phyloP scores from a whole-genome alignment of 2,797 vertebrate species.

The Rhadinocentrus ornatus region DNA sequence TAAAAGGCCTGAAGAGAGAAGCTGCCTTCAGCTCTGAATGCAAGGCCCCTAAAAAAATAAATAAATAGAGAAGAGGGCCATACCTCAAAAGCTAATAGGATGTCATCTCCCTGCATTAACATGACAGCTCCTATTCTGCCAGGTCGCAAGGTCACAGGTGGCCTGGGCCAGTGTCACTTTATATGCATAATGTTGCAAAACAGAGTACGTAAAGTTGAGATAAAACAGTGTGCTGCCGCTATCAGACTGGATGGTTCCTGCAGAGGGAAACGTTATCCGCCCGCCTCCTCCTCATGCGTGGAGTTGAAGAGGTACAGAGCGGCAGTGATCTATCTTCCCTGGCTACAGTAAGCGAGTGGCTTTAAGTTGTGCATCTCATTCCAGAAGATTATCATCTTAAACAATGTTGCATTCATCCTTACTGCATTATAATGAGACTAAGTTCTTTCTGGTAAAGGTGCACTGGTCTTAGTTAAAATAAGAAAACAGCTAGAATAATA shows the following conservation, averaged over 20 bases:
- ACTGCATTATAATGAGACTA: slow-evolving; percentile 67
- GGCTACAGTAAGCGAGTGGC: slow-evolving; percentile 65
- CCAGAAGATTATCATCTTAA: slow-evolving; percentile 78
- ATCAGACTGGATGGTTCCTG: slow-evolving; percentile 64
- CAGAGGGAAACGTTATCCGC: slow-evolving; percentile 47
- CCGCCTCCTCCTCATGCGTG: slow-evolving; percentile 24
- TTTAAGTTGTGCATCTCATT: slow-evolving; percentile 69
- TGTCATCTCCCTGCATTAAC: slow-evolving; percentile 89
- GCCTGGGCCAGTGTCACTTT: slow-evolving; percentile 41
- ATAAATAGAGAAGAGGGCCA: slow-evolving; percentile 62
- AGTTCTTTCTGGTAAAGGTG: slow-evolving; percentile 52
- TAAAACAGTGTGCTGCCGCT: slow-evolving; percentile 59
- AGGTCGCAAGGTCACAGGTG: slow-evolving; percentile 62
- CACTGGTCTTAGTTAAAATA: slow-evolving; percentile 49
- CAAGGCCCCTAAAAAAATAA: slow-evolving; percentile 67
- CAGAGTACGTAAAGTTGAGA: slow-evolving; percentile 56
- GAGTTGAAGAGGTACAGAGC: slow-evolving; percentile 40
- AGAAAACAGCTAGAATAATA: not conserved
- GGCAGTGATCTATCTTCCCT: slow-evolving; percentile 65
- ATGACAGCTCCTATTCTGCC: slow-evolving; percentile 75
- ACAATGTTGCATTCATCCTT: slow-evolving; percentile 68
- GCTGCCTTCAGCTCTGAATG: slow-evolving; percentile 75
- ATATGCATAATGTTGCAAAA: slow-evolving; percentile 63
- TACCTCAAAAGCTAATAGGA: slow-evolving; percentile 91
- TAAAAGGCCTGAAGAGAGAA: slow-evolving; percentile 79